A percentile compares a stretch with the other conserved stretches of the same genome.
Evolutionary conservation across 2,113 vertebrate species (phyloP).

Genomic region (Silurus asotus): DNA sequence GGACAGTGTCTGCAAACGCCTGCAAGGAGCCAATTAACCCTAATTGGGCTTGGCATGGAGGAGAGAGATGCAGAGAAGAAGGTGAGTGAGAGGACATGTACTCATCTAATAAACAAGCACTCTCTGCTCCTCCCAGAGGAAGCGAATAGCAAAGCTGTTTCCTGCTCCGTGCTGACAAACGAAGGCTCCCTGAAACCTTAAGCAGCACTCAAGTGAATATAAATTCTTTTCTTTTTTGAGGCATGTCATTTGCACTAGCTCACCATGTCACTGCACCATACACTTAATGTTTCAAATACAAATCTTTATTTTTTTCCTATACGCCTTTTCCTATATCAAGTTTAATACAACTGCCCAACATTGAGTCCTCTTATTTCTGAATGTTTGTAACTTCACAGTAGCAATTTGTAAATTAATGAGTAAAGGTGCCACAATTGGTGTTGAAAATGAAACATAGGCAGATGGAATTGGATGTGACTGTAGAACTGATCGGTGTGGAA

Average conservation of each 20-base stretch:
- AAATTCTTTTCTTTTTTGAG: neutral
- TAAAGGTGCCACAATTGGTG: constrained; percentile 40
- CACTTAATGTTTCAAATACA: constrained; percentile 23
- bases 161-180: neutral
- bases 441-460: constrained; percentile 51
- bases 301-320: neutral
- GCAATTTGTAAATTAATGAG: constrained; percentile 53
- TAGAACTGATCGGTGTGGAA: constrained; percentile 38
- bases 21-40: constrained; percentile 46
- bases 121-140: constrained; percentile 44
- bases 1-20: constrained; percentile 41
- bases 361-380: constrained; percentile 16
- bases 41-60: constrained; percentile 44
- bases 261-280: neutral
- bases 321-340: constrained; percentile 21
- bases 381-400: constrained; percentile 38
- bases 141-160: constrained; percentile 19
- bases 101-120: constrained; percentile 43
- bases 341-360: constrained; percentile 24
- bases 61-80: constrained; percentile 40
- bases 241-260: neutral
- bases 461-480: constrained; percentile 53
- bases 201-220: neutral
- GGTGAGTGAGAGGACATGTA: constrained; percentile 47
- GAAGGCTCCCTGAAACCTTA: neutral